Evolutionary conservation across 2,113 vertebrate species (phyloP).

Genomic region (Pangasianodon hypophthalmus): DNA sequence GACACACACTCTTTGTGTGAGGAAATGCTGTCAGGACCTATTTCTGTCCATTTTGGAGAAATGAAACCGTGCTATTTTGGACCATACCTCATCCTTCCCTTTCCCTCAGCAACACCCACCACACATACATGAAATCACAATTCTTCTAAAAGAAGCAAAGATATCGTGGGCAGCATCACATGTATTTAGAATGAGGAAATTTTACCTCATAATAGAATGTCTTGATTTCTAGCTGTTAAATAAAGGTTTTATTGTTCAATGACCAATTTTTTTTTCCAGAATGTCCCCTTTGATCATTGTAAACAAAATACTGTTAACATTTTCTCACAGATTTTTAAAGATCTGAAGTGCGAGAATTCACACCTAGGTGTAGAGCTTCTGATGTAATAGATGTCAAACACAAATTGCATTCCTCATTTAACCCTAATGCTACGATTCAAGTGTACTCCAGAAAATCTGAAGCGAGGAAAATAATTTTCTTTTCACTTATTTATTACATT

Average conservation of each 20-base stretch:
- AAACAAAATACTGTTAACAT: conserved; percentile 4
- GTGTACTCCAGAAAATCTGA: conserved; percentile 29
- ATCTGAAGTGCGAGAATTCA: conserved; percentile 11
- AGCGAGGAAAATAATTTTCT: not conserved
- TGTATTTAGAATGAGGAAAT: not conserved
- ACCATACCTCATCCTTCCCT: conserved; percentile 47
- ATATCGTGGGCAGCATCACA: not conserved
- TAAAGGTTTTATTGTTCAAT: conserved; percentile 16
- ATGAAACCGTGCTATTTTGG: conserved; percentile 45
- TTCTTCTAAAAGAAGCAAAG: not conserved
- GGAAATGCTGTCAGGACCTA: conserved; percentile 38
- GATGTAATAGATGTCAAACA: not conserved
- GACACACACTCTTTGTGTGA: conserved; percentile 6
- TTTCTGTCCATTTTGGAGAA: conserved; percentile 39
- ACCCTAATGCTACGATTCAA: not conserved
- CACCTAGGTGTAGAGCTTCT: not conserved
- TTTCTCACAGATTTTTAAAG: conserved; percentile 11
- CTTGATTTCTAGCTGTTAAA: not conserved
- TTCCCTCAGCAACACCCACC: conserved; percentile 21
- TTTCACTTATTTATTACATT: not conserved
- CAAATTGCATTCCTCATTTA: not conserved
- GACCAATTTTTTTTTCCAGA: not conserved
- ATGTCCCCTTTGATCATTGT: not conserved
- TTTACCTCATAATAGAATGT: not conserved
- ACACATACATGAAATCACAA: conserved; percentile 13